A percentile compares a stretch with the other conserved stretches of the same genome.
Conservation (phyloP, 2,113 vertebrate species). For the Grus americana region DNA sequence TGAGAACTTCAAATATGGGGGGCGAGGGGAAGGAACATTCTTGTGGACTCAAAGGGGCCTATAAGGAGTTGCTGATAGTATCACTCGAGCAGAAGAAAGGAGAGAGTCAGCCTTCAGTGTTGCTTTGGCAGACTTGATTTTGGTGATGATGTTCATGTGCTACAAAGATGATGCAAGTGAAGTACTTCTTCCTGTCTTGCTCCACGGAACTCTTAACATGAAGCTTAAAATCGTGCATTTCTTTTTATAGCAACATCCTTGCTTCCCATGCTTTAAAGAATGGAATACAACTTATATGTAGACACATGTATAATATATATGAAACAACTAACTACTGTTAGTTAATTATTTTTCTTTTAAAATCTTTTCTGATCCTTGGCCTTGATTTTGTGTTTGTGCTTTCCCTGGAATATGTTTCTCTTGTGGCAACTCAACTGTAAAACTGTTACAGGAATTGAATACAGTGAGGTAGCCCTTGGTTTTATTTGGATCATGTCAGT, state of each 20-base stretch:
- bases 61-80: background rate
- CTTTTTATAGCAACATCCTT: background rate
- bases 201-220: background rate
- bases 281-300: background rate
- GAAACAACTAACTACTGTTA: background rate
- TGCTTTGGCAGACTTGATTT: background rate
- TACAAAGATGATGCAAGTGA: background rate
- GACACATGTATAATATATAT: background rate
- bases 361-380: background rate
- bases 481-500: background rate
- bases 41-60: background rate
- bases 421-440: background rate
- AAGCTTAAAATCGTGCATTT: background rate
- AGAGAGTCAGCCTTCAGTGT: background rate
- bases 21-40: background rate
- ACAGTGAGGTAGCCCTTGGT: background rate
- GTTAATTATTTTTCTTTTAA: background rate
- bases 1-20: constrained; percentile 63
- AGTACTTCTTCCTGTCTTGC: background rate
- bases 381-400: background rate
- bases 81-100: background rate
- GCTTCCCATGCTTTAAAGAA: background rate
- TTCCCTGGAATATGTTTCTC: background rate
- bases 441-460: background rate
- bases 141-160: background rate